Evolutionary conservation across 2,888 invertebrate species (phyloP).

Genomic region (Troides aeacus): DNA sequence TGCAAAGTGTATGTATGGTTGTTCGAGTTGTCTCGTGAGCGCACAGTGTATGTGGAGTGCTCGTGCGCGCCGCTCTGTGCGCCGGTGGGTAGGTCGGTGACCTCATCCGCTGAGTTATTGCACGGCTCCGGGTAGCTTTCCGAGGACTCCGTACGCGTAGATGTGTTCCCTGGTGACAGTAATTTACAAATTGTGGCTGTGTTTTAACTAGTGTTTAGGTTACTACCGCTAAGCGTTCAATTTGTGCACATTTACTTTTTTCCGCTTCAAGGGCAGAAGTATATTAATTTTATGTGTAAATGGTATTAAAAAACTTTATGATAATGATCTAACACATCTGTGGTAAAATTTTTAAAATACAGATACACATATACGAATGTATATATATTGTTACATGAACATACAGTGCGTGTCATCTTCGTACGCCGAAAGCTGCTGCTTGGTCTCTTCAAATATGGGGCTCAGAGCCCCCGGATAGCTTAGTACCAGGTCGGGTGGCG

Average conservation of each 20-base stretch:
- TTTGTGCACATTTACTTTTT: too few species aligned
- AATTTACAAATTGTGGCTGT: background rate
- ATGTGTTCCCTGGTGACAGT: slow-evolving; percentile 55
- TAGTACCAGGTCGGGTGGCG: slow-evolving; percentile 64
- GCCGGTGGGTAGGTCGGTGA: slow-evolving; percentile 58
- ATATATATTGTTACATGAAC: slow-evolving; percentile 34
- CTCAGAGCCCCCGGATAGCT: slow-evolving; percentile 68
- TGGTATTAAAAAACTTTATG: too few species aligned
- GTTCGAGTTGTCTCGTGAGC: slow-evolving; percentile 42
- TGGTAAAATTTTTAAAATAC: too few species aligned
- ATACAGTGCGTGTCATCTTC: slow-evolving; percentile 67
- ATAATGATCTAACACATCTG: too few species aligned
- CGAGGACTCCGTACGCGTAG: slow-evolving; percentile 66
- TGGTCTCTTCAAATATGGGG: slow-evolving; percentile 71
- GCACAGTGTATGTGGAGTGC: slow-evolving; percentile 54
- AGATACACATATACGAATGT: too few species aligned
- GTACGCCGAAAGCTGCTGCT: slow-evolving; percentile 65
- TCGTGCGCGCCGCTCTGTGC: slow-evolving; percentile 40
- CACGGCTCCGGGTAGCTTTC: slow-evolving; percentile 74
- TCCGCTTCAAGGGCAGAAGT: too few species aligned
- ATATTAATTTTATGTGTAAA: too few species aligned
- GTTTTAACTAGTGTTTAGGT: too few species aligned
- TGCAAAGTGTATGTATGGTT: slow-evolving; percentile 55
- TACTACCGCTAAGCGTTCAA: too few species aligned
- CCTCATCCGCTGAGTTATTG: slow-evolving; percentile 67